Evolutionary conservation across 2,113 vertebrate genomes (phyloP), one percentile per base, ranked within the genome.

Genomic region (Piliocolobus tephrosceles): DNA sequence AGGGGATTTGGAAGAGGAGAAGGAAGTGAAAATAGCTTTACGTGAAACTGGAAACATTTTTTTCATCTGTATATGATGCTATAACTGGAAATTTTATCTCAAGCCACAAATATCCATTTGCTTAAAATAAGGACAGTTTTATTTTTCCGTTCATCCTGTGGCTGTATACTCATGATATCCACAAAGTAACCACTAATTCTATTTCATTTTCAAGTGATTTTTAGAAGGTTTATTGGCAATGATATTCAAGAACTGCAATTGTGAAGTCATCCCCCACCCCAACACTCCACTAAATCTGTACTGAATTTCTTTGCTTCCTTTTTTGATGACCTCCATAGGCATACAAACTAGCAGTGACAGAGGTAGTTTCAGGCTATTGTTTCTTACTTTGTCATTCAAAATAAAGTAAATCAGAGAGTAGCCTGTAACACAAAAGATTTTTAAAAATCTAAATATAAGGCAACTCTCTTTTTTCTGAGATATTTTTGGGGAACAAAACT

Each of bases 161-260:
- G 80, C 57, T 81, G 3, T 84, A 86, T 38, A 72, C 50, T 81
- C 88, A 66, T n/a, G 87, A 90, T 58, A 80, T 88, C 95, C 94
- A 93, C 94, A 95, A 94, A 95, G 97, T 90, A 96, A 96, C 97
- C 98, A 92, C 97, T 98, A 98, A 98, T 96, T 96, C 92, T 73
- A 82, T 96, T 97, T 97, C 95, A 85, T 90, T 97, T 95, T 76
- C 86, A 79, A 98, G 64, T 92, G 76, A 96, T 97, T 90, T 96
- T 95, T 93, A 94, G 95, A 97, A 94, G 73, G 88, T 66, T 94
- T 75, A 76, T 90, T 94, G 94, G 76, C 40, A 88, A 90, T 75
- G 95, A 96, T 96, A 96, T 38, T 72, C 50, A 92, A 94, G 92
- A 68, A 35, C 73, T 55, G 58, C 50, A 55, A 40, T 52, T 90